Percentiles rank a stretch among this genome's conserved stretches.
These are phyloP conservation scores for Drosophila ercepeae DNA, from an alignment of 1,140 invertebrate species.

Conservation along the genomic window DNA sequence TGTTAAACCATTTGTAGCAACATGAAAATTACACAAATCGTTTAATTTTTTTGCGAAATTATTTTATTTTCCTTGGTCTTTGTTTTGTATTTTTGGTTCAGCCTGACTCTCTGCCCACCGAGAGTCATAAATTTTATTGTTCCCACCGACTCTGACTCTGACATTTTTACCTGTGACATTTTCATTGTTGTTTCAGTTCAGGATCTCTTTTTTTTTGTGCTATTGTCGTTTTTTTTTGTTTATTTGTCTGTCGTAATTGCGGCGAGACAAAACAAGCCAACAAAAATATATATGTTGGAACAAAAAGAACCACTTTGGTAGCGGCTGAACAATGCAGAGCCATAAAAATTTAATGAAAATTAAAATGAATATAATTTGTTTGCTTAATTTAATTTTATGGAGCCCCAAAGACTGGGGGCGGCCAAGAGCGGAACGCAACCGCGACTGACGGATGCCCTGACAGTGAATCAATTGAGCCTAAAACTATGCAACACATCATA, in stretches of 20 bases:
- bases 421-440: neutral
- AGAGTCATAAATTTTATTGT: slow-evolving; percentile 70
- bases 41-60: slow-evolving; percentile 72
- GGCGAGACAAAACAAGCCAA: slow-evolving; percentile 60
- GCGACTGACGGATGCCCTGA: slow-evolving; percentile 38
- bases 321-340: slow-evolving; percentile 50
- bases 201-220: slow-evolving; percentile 21
- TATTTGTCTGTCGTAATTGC: slow-evolving; percentile 76
- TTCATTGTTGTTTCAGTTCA: slow-evolving; percentile 50
- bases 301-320: slow-evolving; percentile 32
- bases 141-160: slow-evolving; percentile 35
- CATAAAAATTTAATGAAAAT: slow-evolving; percentile 82
- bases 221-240: slow-evolving; percentile 49
- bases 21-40: slow-evolving; percentile 80
- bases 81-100: slow-evolving; percentile 6
- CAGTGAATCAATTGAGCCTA: slow-evolving; percentile 61
- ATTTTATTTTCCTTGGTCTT: slow-evolving; percentile 20
- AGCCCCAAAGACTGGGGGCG: slow-evolving; percentile 60
- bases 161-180: slow-evolving; percentile 80
- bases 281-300: slow-evolving; percentile 37
- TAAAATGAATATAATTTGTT: slow-evolving; percentile 82
- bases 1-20: slow-evolving; percentile 74
- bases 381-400: slow-evolving; percentile 80
- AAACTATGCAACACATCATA: slow-evolving; percentile 77
- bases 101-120: slow-evolving; percentile 32